Percentiles rank a stretch among this genome's conserved stretches.
phyloP scores from a whole-genome alignment of 2,797 vertebrate species.

The Gadopsis marmoratus region DNA sequence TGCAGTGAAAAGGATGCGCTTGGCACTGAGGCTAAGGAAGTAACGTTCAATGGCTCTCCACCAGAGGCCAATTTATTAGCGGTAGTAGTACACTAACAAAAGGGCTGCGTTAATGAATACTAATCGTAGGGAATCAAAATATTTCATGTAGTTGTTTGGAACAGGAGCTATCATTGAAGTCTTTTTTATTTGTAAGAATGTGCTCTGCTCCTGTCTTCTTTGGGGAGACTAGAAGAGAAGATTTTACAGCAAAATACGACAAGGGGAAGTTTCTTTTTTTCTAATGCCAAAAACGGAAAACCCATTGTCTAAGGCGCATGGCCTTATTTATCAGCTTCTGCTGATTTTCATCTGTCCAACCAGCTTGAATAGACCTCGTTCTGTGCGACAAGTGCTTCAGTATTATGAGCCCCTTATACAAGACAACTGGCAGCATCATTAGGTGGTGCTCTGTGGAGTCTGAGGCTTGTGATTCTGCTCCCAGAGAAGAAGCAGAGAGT shows the following conservation, averaged over 20 bases:
- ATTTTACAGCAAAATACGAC: background rate
- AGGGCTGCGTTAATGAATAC: constrained; percentile 10
- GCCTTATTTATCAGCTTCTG: constrained; percentile 4
- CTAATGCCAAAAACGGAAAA: constrained; percentile 1
- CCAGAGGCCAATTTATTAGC: constrained; percentile 42
- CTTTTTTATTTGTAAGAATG: background rate
- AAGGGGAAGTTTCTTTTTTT: background rate
- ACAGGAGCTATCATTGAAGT: background rate
- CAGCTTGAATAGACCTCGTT: constrained; percentile 1
- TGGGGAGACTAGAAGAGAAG: background rate
- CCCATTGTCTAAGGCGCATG: background rate
- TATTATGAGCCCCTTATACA: background rate
- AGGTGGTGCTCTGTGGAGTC: background rate
- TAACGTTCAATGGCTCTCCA: constrained; percentile 17
- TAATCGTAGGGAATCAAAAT: background rate
- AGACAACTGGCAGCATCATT: constrained; percentile 9
- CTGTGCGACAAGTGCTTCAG: background rate
- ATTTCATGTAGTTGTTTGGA: constrained; percentile 12
- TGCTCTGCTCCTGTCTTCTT: constrained; percentile 10
- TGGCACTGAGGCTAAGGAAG: constrained; percentile 37
- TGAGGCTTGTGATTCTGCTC: background rate
- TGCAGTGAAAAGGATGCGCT: constrained; percentile 36
- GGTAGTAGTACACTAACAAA: constrained; percentile 33
- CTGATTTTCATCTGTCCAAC: constrained; percentile 27
- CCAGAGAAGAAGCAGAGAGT: constrained; percentile 7